Evolutionary conservation across 2,113 vertebrate species (phyloP), one percentile per base, ranked within the genome.

Genomic region (Gnathonemus echidnorhynchus): DNA sequence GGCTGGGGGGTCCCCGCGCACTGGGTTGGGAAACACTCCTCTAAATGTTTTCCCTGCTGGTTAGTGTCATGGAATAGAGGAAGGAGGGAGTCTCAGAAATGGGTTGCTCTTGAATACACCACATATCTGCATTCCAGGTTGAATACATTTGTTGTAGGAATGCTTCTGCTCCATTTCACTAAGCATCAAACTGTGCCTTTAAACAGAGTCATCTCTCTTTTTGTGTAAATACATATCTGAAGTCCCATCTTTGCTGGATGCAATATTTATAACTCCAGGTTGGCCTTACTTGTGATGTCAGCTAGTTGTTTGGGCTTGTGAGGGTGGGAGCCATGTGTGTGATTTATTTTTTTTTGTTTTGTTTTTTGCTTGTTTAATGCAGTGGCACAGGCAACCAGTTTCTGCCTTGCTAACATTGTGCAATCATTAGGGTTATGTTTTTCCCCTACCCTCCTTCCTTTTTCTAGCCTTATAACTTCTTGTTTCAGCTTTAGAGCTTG

Each of bases 241-340:
- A 24, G 39, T 48, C 42, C 27, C 39, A 19, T 88, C 15, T 88
- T 31, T 11, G n/a, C 62, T 49, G 62, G 56, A 15, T 89, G n/a
- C 88, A 7, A 39, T 80, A 80, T 89, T 89, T 89, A n/a, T 89
- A 89, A 89, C 88, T 89, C 46, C 13, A 24, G 46, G 88, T 74
- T 88, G 88, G 88, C 88, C 84, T 77, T 56, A 7, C 3, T n/a
- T 8, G 50, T 24, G 53, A 89, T 90, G 58, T 89, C 53, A 88
- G 58, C 86, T 87, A 80, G 58, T 74, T 89, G 52, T 90, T 46
- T 89, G 45, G 66, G 48, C n/a, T 66, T 46, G 62, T 15, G 27
- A 53, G 83, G 27, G 39, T 80, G 90, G 50, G 49, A 77, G 49
- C 46, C 45, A 15, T 50, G 85, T 45, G 89, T 53, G 24, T 35